A percentile compares a stretch with the other conserved stretches of the same genome.
Conservation (phyloP, 2,113 vertebrate species). For the Blennius ocellaris region DNA sequence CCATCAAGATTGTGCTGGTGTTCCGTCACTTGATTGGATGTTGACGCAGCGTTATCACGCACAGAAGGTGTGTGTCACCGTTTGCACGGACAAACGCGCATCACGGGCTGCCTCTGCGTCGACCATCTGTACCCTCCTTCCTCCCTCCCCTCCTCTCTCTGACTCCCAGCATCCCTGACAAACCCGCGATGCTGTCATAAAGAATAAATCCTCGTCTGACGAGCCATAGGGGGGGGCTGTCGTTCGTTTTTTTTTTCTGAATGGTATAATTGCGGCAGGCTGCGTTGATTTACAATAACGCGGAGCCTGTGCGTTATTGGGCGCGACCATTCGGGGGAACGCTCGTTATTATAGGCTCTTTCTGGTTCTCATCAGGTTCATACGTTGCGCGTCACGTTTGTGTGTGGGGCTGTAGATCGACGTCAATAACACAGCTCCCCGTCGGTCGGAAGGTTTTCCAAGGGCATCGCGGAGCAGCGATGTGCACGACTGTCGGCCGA, state of each 20-base stretch:
- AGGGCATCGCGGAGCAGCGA: conserved; percentile 59
- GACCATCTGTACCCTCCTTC: conserved; percentile 36
- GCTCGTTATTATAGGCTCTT: neutral
- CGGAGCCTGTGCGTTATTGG: neutral
- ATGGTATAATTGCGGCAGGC: conserved; percentile 19
- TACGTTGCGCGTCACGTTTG: neutral
- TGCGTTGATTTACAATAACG: conserved; percentile 6
- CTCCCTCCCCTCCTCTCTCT: conserved; percentile 49
- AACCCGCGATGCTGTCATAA: conserved; percentile 54
- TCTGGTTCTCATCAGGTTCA: neutral
- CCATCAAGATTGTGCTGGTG: no score
- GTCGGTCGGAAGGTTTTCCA: conserved; percentile 32
- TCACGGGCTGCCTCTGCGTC: conserved; percentile 54
- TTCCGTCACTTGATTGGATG: conserved; percentile 16
- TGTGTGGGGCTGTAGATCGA: neutral
- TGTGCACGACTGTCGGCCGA: conserved; percentile 54
- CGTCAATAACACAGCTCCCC: conserved; percentile 10
- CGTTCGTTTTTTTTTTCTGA: conserved; percentile 18
- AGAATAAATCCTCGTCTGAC: conserved; percentile 51
- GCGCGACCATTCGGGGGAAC: neutral
- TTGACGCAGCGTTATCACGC: conserved; percentile 50
- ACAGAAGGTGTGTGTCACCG: conserved; percentile 45
- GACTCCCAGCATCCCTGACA: conserved; percentile 60
- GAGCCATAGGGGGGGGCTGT: conserved; percentile 29
- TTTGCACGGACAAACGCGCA: conserved; percentile 26